phyloP scores from a whole-genome alignment of 2,888 invertebrate genomes.

The Argyra leucocephala region DNA sequence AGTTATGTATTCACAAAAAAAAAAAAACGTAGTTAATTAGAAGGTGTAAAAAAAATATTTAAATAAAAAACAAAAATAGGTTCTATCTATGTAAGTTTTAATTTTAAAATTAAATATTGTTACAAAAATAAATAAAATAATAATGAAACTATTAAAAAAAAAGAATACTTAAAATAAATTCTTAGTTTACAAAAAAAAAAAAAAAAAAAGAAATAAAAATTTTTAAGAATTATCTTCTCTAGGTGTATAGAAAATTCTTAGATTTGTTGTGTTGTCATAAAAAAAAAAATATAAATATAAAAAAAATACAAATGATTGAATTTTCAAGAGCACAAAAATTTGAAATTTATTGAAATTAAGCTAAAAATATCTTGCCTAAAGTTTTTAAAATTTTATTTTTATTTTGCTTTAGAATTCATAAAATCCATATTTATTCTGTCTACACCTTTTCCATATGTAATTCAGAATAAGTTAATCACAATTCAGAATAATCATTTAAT shows the following conservation, averaged over 20 bases:
- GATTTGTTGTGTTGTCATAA: conserved; percentile 4
- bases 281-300: not conserved
- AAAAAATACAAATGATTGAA: not conserved
- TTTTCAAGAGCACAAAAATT: not conserved
- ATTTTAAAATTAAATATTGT: conserved; percentile 6
- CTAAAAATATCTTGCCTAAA: not conserved
- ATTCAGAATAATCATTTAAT: too few relatives aligned
- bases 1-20: not conserved
- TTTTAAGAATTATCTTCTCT: conserved; percentile 1
- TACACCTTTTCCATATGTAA: too few relatives aligned
- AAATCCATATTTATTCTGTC: too few relatives aligned
- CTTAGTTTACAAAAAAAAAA: not conserved
- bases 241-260: conserved; percentile 6
- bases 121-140: not conserved
- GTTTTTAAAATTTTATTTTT: too few relatives aligned
- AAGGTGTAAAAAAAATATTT: not conserved
- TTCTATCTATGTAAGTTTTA: conserved; percentile 6
- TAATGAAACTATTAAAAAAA: not conserved
- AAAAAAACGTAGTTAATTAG: conserved; percentile 1
- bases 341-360: too few relatives aligned
- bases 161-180: not conserved
- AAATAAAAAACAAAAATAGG: not conserved
- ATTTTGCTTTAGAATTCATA: too few relatives aligned
- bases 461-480: too few relatives aligned
- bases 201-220: not conserved